Evolutionary conservation across 2,888 invertebrate species (phyloP), one percentile per base, ranked within the genome.

Genomic region (Xanthorhoe spadicearia): DNA sequence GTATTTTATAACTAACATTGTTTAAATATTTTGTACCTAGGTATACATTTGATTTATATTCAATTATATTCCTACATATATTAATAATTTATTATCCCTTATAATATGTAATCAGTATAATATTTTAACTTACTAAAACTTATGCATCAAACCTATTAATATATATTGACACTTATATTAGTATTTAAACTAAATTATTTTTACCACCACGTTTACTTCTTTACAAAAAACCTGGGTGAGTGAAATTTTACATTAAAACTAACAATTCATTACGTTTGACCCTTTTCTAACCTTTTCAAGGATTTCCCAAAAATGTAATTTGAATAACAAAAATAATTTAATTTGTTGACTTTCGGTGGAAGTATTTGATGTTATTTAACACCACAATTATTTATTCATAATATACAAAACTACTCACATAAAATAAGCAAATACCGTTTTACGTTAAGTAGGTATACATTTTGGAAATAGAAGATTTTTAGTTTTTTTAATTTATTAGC

Each of bases 281-380:
- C 66, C 52, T 49, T 59, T 53, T 19, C 61, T 55, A 18, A 61
- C 32, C 51, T 32, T 52, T 63, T 43, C 18, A 8, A 48, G 48
- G 32, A 23, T 51, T 57, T 58, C 35, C 64, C 53, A 68, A 67
- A 63, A 61, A 9, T 32, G 15, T 49, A 17, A 61, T 61, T 63
- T 54, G 55, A 65, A 58, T 70, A 68, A 68, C 65, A 56, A 61
- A 59, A 57, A 35, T 64, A 52, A 58, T 56, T 49, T 59, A 61
- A 57, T 46, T 68, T 52, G 58, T 59, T 68, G 60, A 19, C 49
- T 61, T 63, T 48, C 48, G 23, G 61, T 66, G 52, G 56, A 56
- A 58, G 61, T 64, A 51, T 68, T 64, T 62, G 50, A 28, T n/a
- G 51, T 35, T 48, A 43, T 43, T 43, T 13, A 43, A 43, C 38